Percentiles rank a stretch among this genome's conserved stretches.
Evolutionary conservation across 2,797 vertebrate genomes (phyloP).

Genomic region (Chaetophractus vellerosus): DNA sequence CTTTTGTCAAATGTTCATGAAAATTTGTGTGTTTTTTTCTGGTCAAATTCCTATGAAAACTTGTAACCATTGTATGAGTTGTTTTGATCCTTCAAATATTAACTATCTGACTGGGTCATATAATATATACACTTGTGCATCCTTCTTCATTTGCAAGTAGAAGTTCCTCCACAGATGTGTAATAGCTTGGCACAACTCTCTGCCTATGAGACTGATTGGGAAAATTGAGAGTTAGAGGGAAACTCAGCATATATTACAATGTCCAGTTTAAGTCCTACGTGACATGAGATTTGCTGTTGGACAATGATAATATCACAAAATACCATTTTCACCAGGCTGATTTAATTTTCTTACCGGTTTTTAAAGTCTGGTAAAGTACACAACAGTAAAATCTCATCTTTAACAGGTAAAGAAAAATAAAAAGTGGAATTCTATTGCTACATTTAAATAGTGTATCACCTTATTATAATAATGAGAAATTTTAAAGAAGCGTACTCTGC

Average conservation of each 20-base stretch:
- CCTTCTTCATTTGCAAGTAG: not conserved
- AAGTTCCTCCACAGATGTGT: not conserved
- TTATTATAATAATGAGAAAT: slow-evolving; percentile 37
- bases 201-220: not conserved
- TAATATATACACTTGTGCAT: not conserved
- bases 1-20: not conserved
- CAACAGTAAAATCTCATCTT: slow-evolving; percentile 40
- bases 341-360: slow-evolving; percentile 5
- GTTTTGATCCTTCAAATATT: not conserved
- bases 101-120: not conserved
- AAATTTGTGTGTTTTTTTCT: not conserved
- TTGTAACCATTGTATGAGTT: not conserved
- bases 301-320: not conserved
- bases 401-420: slow-evolving; percentile 49
- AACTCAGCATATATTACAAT: not conserved
- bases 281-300: not conserved
- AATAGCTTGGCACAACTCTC: not conserved
- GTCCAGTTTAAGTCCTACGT: not conserved
- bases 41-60: slow-evolving; percentile 12
- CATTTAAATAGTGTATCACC: slow-evolving; percentile 62
- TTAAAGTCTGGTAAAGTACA: not conserved
- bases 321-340: not conserved
- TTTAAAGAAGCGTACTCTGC: slow-evolving; percentile 64
- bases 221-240: slow-evolving; percentile 2
- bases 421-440: not conserved